These are phyloP conservation scores for Mormyrus proboscirostris DNA, from an alignment of 2,797 vertebrate species.

Conservation along the genomic window DNA sequence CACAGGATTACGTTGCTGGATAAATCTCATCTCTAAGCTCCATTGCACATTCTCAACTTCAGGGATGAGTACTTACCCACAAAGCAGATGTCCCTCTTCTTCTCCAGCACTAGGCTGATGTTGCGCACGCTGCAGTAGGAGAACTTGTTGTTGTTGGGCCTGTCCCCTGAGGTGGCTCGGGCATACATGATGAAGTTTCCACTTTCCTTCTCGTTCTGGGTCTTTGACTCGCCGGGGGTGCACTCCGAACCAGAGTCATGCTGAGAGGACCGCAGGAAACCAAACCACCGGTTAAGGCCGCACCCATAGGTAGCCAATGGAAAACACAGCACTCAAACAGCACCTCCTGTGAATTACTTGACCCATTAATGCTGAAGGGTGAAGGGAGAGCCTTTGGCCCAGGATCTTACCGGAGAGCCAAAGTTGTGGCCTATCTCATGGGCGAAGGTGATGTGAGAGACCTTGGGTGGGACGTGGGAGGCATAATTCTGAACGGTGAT, in stretches of 20 bases:
- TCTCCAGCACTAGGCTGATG: conserved; percentile 84
- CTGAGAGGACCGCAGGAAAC: conserved; percentile 48
- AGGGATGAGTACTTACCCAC: conserved; percentile 70
- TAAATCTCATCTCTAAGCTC: neutral
- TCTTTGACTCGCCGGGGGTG: conserved; percentile 87
- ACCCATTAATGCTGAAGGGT: neutral
- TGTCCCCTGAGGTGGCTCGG: conserved; percentile 93
- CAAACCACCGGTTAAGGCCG: neutral
- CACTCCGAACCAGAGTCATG: conserved; percentile 92
- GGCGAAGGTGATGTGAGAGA: conserved; percentile 96
- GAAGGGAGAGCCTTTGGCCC: neutral
- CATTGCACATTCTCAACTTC: neutral
- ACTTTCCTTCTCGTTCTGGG: conserved; percentile 74
- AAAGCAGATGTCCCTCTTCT: conserved; percentile 82
- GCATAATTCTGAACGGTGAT: conserved; percentile 98
- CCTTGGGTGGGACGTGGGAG: conserved; percentile 91
- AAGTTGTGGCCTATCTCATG: conserved; percentile 98
- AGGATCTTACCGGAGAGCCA: conserved; percentile 87
- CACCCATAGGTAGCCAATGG: neutral
- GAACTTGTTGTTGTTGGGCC: conserved; percentile 93
- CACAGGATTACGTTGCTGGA: neutral
- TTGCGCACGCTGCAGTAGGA: conserved; percentile 88
- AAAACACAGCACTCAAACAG: neutral
- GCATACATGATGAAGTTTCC: conserved; percentile 99
- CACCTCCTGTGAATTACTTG: neutral